These are phyloP conservation scores for Timema cristinae DNA, from an alignment of 2,888 invertebrate genomes.

Conservation along the genomic window DNA sequence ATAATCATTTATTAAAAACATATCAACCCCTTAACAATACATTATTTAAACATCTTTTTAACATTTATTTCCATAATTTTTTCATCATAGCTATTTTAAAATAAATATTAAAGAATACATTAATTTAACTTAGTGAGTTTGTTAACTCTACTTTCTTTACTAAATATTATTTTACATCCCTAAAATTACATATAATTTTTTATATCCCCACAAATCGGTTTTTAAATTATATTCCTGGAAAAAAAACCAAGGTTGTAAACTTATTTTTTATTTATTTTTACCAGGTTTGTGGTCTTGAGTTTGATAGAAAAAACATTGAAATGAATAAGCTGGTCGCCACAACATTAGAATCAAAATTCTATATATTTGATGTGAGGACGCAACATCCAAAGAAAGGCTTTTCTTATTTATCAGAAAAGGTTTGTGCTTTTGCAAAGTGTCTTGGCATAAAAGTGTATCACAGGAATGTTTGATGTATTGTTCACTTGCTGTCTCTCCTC, in stretches of 20 bases:
- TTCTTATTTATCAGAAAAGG: conserved; percentile 57
- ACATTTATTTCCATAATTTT: too few relatives aligned
- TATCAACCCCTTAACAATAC: too few relatives aligned
- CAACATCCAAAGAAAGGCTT: conserved; percentile 86
- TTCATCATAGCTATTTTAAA: too few relatives aligned
- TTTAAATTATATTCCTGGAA: not conserved
- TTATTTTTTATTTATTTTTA: not conserved
- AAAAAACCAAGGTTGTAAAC: too few relatives aligned
- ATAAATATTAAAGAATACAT: too few relatives aligned
- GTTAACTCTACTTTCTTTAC: not conserved
- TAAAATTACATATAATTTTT: not conserved
- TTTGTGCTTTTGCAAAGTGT: conserved; percentile 33
- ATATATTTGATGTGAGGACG: conserved; percentile 83
- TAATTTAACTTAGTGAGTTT: not conserved
- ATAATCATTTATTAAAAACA: too few relatives aligned
- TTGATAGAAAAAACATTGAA: conserved; percentile 87
- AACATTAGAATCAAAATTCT: conserved; percentile 85
- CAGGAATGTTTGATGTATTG: too few relatives aligned
- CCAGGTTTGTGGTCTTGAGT: conserved; percentile 77
- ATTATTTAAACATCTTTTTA: too few relatives aligned
- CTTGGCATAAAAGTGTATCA: too few relatives aligned
- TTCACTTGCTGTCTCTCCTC: too few relatives aligned
- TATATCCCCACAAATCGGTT: not conserved
- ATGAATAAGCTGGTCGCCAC: conserved; percentile 95
- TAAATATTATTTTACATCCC: not conserved